phyloP scores from a whole-genome alignment of 2,888 invertebrate genomes.

The Drosophila antonietae region DNA sequence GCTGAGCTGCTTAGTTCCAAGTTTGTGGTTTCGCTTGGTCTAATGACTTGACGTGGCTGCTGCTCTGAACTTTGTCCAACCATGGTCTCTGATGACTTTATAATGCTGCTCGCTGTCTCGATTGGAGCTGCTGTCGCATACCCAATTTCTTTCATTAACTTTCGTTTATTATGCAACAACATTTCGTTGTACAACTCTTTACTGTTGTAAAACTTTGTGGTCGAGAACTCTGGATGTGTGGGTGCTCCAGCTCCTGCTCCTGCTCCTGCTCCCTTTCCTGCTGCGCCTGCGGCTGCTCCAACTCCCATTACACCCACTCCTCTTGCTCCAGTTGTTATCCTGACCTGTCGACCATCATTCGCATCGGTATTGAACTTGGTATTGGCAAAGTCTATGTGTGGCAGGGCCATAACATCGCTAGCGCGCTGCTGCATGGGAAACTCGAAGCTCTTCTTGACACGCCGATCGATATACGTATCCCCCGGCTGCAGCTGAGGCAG shows the following conservation, averaged over 20 bases:
- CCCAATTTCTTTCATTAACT: conserved; percentile 66
- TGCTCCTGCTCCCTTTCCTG: conserved; percentile 20
- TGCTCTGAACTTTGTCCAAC: conserved; percentile 49
- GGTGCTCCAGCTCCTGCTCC: conserved; percentile 17
- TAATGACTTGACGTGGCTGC: conserved; percentile 51
- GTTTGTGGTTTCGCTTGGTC: conserved; percentile 51
- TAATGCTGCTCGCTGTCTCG: conserved; percentile 51
- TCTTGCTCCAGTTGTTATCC: conserved; percentile 1
- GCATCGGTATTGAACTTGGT: conserved; percentile 83
- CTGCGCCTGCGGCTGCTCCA: not conserved
- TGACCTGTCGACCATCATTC: conserved; percentile 15
- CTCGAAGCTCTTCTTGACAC: conserved; percentile 84
- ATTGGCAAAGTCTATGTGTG: conserved; percentile 83
- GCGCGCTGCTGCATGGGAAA: conserved; percentile 82
- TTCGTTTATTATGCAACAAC: conserved; percentile 80
- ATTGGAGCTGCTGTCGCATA: conserved; percentile 14
- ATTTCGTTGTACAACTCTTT: conserved; percentile 84
- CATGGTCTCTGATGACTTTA: conserved; percentile 61
- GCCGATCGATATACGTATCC: conserved; percentile 81
- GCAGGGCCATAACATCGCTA: conserved; percentile 76
- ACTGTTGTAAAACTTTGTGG: conserved; percentile 85
- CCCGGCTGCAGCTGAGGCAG: conserved; percentile 37
- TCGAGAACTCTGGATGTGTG: conserved; percentile 83
- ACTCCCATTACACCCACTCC: conserved; percentile 1
- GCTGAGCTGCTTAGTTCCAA: conserved; percentile 34